Evolutionary conservation across 2,113 vertebrate genomes (phyloP), one percentile per base, ranked within the genome.

Genomic region (Triplophysa tibetana): DNA sequence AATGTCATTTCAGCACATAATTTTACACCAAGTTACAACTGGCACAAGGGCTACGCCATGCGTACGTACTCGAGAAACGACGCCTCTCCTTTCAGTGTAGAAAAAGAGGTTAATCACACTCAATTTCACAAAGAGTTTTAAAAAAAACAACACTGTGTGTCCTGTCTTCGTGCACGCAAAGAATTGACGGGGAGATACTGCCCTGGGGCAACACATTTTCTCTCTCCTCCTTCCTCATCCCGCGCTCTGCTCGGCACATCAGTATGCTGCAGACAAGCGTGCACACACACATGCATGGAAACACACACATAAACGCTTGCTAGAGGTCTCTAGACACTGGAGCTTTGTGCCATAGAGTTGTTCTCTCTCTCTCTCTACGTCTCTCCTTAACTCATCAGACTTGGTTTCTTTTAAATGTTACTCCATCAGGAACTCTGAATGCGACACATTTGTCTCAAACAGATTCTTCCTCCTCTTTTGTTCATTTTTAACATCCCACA

Each of bases 281-380:
- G 56, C 75, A 54, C 79, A 75, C 68, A 33, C 77, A 85, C 87
- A 90, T 86, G 85, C 77, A 62, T 67, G 81, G 77, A 86, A 87
- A 69, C 78, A 65, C 67, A 70, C 78, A 63, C 66, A 65, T 54
- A 69, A 75, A 61, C 72, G 63, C 87, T 84, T 79, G 67, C 84
- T 70, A 84, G 80, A 86, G 87, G 90, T 83, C 87, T 87, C 87
- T 85, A 87, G 89, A 89, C 85, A 90, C 85, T 80, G 81, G 84
- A 87, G 88, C 66, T 88, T 86, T 87, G 83, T 86, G 72, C 77
- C 84, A 84, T 88, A 86, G 83, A 43, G 70, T 70, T 72, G 69
- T 48, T 38, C 81, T 48, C 84, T 85, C 81, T 33, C 70, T 56
- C 85, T 88, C 45, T 77, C 70, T 23, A 41, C 70, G 63, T 83